A percentile compares a stretch with the other conserved stretches of the same genome.
Evolutionary conservation across 2,797 vertebrate genomes (phyloP).

Genomic region (Pelodytes ibericus): DNA sequence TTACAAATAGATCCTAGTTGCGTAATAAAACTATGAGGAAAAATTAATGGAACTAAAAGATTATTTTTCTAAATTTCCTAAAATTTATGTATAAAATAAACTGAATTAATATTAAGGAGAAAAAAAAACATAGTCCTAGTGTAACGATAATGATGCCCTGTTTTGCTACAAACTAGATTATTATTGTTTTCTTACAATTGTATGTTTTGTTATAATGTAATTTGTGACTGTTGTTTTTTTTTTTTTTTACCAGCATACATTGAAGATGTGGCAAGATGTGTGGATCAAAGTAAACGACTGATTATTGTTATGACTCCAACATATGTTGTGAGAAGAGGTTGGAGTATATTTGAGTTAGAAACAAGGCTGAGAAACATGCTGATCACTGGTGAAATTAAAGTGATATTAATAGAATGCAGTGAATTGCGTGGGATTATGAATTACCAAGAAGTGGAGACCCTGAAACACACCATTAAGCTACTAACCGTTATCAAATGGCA

Average conservation of each 20-base stretch:
- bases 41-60: too few relatives aligned
- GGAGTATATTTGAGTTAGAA: conserved; percentile 99
- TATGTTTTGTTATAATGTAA: too few relatives aligned
- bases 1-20: too few relatives aligned
- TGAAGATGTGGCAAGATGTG: conserved; percentile 96
- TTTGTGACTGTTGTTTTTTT: conserved; percentile 4
- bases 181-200: too few relatives aligned
- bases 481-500: conserved; percentile 98
- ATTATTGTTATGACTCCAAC: conserved; percentile 98
- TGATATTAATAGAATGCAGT: conserved; percentile 97
- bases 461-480: conserved; percentile 97
- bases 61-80: too few relatives aligned
- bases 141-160: too few relatives aligned
- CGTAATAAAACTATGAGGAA: too few relatives aligned
- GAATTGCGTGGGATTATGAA: conserved; percentile 97
- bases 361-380: conserved; percentile 96
- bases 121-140: too few relatives aligned
- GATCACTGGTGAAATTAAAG: conserved; percentile 95
- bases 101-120: too few relatives aligned
- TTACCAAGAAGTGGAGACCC: conserved; percentile 98
- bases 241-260: conserved; percentile 88
- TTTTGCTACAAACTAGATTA: too few relatives aligned
- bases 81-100: too few relatives aligned
- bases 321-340: conserved; percentile 95
- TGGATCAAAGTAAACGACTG: conserved; percentile 97